Base-by-base conservation (phyloP, 2,113 vertebrate species). In the Galeopterus variegatus region DNA sequence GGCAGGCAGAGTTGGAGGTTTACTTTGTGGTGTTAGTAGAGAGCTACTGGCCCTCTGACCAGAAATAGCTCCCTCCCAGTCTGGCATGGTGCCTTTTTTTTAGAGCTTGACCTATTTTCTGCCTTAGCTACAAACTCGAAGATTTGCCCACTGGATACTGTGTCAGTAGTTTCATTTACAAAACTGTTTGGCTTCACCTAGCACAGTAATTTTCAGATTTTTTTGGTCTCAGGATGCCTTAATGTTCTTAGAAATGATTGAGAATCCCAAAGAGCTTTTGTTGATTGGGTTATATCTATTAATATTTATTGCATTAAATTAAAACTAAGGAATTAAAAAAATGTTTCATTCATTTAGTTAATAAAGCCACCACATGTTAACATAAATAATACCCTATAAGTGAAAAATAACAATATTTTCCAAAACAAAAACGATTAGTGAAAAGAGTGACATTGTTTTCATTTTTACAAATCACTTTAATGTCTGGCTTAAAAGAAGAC, bases 381-480 rank as follows among this genome's bases (percentile, higher is more conserved):
- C 50, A 85, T 45, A 77, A 84, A 84, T 56, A 83, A 80, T 8
- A 69, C 18, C 36, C 90, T 69, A 8, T 90, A 50, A 83, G n/a
- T 94, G 77, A 93, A 84, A 94, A 93, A 28, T 83, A 84, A 65
- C 75, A 83, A 1, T 69, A 58, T 86, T 81, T 89, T 89, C 50
- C 33, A 60, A 87, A 90, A 33, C 79, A 79, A 60, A 75, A 86
- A 45, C 50, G n/a, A 48, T 67, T 12, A 72, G 33, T n/a, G 45
- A 75, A 65, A 94, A 87, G 70, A 64, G 14, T 80, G 33, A 14
- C 58, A 14, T 26, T 70, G 28, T 41, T 91, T 93, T 89, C 36
- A 19, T 82, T 95, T 94, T 93, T 85, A 76, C 18, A 70, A 52
- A 85, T 84, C 62, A 88, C 82, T 89, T 77, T 85, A 92, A 28